Base-by-base conservation (phyloP, 2,113 vertebrate species). In the Gopherus evgoodei region DNA sequence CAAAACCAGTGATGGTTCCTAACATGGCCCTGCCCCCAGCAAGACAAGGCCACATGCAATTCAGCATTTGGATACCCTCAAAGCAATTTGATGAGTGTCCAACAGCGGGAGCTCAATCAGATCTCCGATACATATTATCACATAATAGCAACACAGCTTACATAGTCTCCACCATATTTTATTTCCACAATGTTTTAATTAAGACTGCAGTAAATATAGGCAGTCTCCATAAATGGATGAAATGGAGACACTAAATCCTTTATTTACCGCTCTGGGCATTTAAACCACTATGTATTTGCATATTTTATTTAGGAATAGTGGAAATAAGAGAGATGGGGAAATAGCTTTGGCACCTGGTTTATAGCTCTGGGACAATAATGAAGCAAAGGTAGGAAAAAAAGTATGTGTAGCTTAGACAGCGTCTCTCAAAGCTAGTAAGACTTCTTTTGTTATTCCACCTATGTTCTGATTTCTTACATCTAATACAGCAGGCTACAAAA, bases 401-500 rank as follows among this genome's bases (percentile, higher is more conserved):
- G 19, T 5, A 44, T 75, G 57, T 93, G 19, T 80, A 69, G 5
- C n/a, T 96, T 91, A 84, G 22, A 84, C 53, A 76, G 1, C n/a
- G 38, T 83, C 49, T 97, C 52, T 80, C 38, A 89, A 92, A 95
- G 62, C 11, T 22, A 87, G 4, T n/a, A 21, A 1, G 29, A 94
- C 38, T 52, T 76, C 25, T 91, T 81, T 95, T 93, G 54, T 56
- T 29, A 87, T 96, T 95, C 62, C 11, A 76, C 1, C 0, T 2
- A 4, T 86, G 93, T 42, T 97, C 81, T 53, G 35, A 92, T 96
- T 95, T 93, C 52, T 97, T 81, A 62, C 42, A 10, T 82, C 22
- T 81, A 91, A 87, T 49, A 86, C 27, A 35, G 2, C 35, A 57
- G n/a, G 27, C n/a, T 93, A 82, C 24, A 81, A 79, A 95, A 91